phyloP scores from a whole-genome alignment of 2,113 vertebrate genomes.

The Echinops telfairi region DNA sequence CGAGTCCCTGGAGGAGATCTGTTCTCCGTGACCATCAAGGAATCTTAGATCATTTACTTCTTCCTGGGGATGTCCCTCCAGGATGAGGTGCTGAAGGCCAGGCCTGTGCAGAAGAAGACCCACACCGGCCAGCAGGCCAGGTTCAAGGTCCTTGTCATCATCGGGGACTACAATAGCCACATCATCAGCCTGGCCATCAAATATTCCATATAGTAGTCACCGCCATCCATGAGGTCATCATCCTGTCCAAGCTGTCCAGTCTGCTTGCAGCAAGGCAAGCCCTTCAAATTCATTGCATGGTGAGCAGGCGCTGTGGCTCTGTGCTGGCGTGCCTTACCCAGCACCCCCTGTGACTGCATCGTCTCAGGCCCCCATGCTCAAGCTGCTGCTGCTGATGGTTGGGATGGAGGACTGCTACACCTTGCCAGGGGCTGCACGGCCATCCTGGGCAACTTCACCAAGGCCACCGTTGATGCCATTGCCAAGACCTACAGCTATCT shows the following conservation, averaged over 20 bases:
- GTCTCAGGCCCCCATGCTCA: slow-evolving; percentile 96
- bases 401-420: slow-evolving; percentile 99
- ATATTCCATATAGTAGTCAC: slow-evolving; percentile 98
- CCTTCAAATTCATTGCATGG: slow-evolving; percentile 96
- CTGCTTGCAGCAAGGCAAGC: slow-evolving; percentile 95
- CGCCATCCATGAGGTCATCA: slow-evolving; percentile 98
- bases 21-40: slow-evolving; percentile 98
- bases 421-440: slow-evolving; percentile 98
- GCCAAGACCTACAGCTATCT: slow-evolving; percentile 99
- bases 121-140: slow-evolving; percentile 97
- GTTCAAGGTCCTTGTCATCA: slow-evolving; percentile 99
- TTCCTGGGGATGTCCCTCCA: slow-evolving; percentile 97
- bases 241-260: slow-evolving; percentile 97
- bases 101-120: slow-evolving; percentile 99
- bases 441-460: slow-evolving; percentile 98
- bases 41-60: slow-evolving; percentile 97
- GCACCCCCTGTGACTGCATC: slow-evolving; percentile 96
- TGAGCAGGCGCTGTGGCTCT: slow-evolving; percentile 96
- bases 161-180: slow-evolving; percentile 98
- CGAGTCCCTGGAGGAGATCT: slow-evolving; percentile 97
- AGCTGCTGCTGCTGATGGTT: slow-evolving; percentile 99
- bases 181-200: slow-evolving; percentile 96
- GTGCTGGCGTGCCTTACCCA: slow-evolving; percentile 97
- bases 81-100: slow-evolving; percentile 95
- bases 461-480: slow-evolving; percentile 99